Base-by-base conservation (phyloP, 1,140 invertebrate genomes). In the Panulirus ornatus region DNA sequence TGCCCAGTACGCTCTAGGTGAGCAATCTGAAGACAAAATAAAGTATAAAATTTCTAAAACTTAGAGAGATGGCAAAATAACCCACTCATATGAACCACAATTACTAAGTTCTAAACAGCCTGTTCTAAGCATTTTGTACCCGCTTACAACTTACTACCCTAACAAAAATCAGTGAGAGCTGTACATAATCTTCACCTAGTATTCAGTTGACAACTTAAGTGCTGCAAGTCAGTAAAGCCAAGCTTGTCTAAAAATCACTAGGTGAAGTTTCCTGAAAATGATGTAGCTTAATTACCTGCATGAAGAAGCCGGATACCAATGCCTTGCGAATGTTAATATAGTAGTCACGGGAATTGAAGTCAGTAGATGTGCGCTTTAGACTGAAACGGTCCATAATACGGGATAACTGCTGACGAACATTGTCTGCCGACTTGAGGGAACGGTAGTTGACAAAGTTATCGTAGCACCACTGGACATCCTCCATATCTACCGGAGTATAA, bases 391-490 rank as follows among this genome's bases (percentile, higher is more conserved):
- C 97, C 97, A 98, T 98, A 92, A 98, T 97, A 92, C 97, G 94
- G 34, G 96, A 96, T 83, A 98, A 93, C 93, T 98, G 97, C 92
- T 97, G 96, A 86, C 97, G 94, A 1, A 98, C 97, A 93, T 97
- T 97, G 92, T 98, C 97, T 1, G 97, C 97, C 92, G 96, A 99
- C 94, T 99, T 99, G 40, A 99, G 94, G 2, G 99, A 99, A 92
- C 99, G 96, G 94, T 98, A 99, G 95, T 99, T 99, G 82, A 99
- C 97, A 93, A 99, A 99, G 94, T 99, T 99, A 93, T 99, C 98
- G 93, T 99, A 99, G 94, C 99, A 99, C 99, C 99, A 99, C 94
- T 98, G 97, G 0, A 97, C 96, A 94, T 99, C 98, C 94, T 99
- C 98, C 95, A 95, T 94, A 93, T 96, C 95, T 96, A 87, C 82